Evolutionary conservation across 2,113 vertebrate species (phyloP).

Genomic region (Prionailurus bengalensis): DNA sequence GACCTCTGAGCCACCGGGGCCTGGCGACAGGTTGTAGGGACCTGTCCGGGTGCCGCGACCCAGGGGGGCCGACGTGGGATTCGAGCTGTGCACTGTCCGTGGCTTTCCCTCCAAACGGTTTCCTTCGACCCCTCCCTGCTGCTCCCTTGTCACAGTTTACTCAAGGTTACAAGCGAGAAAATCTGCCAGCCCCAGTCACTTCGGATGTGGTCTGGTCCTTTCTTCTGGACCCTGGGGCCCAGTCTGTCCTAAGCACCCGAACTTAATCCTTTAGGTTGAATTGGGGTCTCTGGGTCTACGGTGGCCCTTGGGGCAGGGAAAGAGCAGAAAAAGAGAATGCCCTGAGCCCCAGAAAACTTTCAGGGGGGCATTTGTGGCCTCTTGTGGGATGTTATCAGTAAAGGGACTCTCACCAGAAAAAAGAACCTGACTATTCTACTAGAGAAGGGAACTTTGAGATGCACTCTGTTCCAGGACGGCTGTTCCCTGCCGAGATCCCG

Average conservation of each 20-base stretch:
- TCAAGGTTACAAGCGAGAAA: fast-evolving
- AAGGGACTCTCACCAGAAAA: background rate
- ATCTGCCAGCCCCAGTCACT: background rate
- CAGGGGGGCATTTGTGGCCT: background rate
- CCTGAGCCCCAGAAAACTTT: too few species aligned
- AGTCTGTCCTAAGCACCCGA: background rate
- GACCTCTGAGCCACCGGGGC: background rate
- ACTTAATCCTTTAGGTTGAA: background rate
- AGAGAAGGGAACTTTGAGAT: too few species aligned
- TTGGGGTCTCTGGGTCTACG: background rate
- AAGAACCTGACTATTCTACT: too few species aligned
- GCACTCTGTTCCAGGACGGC: background rate
- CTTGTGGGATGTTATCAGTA: background rate
- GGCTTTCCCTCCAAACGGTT: background rate
- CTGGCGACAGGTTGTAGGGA: fast-evolving
- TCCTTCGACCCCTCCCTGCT: too few species aligned
- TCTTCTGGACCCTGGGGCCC: background rate
- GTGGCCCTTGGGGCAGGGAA: background rate
- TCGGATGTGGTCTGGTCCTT: background rate
- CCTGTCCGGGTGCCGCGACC: fast-evolving
- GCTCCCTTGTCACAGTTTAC: fast-evolving
- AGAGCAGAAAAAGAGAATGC: background rate
- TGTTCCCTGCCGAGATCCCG: too few species aligned
- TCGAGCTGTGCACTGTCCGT: background rate
- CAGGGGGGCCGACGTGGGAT: background rate